A percentile compares a stretch with the other conserved stretches of the same genome.
Conservation (phyloP, 2,797 vertebrate genomes). For the Miichthys miiuy region DNA sequence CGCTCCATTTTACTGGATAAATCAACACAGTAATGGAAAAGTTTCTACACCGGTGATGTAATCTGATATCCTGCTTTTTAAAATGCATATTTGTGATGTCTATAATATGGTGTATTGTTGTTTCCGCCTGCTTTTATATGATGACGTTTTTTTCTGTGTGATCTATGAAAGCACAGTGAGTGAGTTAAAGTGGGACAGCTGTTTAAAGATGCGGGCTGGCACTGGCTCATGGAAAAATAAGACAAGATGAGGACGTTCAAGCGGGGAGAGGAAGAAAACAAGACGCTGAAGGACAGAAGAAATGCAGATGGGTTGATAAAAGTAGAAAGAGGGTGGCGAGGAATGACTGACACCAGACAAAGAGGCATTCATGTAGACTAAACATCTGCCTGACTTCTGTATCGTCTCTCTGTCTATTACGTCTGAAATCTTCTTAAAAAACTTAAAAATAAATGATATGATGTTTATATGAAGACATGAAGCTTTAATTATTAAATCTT, state of each 20-base stretch:
- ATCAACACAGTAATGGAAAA: slow-evolving; percentile 16
- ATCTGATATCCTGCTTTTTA: not conserved
- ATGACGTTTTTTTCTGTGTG: not conserved
- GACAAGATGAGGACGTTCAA: slow-evolving; percentile 28
- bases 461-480: not conserved
- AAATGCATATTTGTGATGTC: not conserved
- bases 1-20: not conserved
- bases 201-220: slow-evolving; percentile 22
- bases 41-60: not conserved
- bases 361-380: slow-evolving; percentile 16
- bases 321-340: not conserved
- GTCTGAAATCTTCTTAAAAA: not conserved
- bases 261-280: slow-evolving; percentile 17
- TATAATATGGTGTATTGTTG: slow-evolving; percentile 10
- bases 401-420: not conserved
- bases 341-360: slow-evolving; percentile 35
- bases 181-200: slow-evolving; percentile 33
- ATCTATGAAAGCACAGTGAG: slow-evolving; percentile 10
- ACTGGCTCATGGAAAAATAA: slow-evolving; percentile 19
- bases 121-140: slow-evolving; percentile 6
- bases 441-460: not conserved
- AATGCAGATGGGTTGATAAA: slow-evolving; percentile 28
- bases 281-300: slow-evolving; percentile 7
- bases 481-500: not conserved
- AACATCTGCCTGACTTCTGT: slow-evolving; percentile 31